phyloP scores from a whole-genome alignment of 1,140 invertebrate species.

The Mamestra configurata region DNA sequence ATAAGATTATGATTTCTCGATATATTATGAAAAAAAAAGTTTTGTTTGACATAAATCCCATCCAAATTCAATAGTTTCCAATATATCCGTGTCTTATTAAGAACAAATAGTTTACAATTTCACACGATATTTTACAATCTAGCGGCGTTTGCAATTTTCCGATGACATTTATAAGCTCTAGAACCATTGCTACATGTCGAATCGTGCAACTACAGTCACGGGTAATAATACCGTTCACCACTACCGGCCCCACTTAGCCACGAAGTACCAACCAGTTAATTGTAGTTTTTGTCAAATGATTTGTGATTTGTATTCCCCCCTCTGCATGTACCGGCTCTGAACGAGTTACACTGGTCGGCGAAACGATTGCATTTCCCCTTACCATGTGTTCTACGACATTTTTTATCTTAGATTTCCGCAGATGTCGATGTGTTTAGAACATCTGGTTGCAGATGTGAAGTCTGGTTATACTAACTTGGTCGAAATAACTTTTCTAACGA shows the following conservation, averaged over 20 bases:
- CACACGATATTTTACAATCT: too few species aligned
- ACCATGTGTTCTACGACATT: not conserved
- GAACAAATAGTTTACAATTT: too few species aligned
- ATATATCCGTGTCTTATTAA: too few species aligned
- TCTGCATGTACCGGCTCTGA: not conserved
- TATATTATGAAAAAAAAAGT: too few species aligned
- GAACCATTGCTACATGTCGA: not conserved
- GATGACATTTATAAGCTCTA: not conserved
- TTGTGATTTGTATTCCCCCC: constrained; percentile 9
- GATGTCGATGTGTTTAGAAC: not conserved
- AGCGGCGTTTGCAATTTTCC: too few species aligned
- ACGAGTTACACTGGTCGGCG: constrained; percentile 12
- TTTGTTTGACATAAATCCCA: too few species aligned
- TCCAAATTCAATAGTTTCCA: too few species aligned
- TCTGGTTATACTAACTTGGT: not conserved
- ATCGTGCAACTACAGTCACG: not conserved
- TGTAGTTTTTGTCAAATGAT: constrained; percentile 29
- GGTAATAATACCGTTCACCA: constrained; percentile 16
- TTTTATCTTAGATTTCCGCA: constrained; percentile 22
- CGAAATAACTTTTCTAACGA: not conserved
- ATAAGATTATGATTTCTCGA: too few species aligned
- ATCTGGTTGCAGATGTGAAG: not conserved
- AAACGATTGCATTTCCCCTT: not conserved
- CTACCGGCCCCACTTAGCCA: not conserved
- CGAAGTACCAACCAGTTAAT: constrained; percentile 13